Base-by-base conservation (phyloP, 2,888 invertebrate species). In the Cantharis lateralis region DNA sequence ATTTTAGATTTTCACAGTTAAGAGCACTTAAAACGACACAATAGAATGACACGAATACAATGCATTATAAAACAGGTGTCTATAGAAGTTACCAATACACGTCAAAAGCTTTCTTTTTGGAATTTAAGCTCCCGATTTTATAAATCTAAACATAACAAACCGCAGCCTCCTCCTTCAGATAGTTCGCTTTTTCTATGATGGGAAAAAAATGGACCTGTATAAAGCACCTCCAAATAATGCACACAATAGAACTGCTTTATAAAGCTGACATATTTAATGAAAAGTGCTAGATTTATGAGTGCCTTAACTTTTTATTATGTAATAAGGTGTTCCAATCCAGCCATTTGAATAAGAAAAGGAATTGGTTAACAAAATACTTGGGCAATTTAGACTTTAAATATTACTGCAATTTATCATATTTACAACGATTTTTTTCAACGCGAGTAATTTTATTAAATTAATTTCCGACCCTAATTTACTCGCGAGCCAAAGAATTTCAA, bases 201-300 rank as follows among this genome's bases (percentile, higher is more conserved):
- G 71, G 77, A 75, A 74, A 73, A 71, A 68, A 68, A 16, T 28
- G 32, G 73, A 15, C 70, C 68, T 68, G 70, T 63, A 48, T 70
- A 70, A 70, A 63, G 71, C 68, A 74, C 69, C 77, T 74, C 69
- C 71, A 77, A 74, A 77, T 74, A 77, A 77, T 68, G 75, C 77
- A 77, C 81, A 85, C 85, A 85, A 86, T 83, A 82, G 84, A 78
- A 82, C 84, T 84, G 84, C 85, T 86, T 86, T 85, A 85, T 86
- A 83, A 82, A 81, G 82, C 83, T 85, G 86, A 85, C 86, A 85
- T 82, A 82, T 85, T 84, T 85, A 85, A 85, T 84, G 85, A 85
- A 85, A 85, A 83, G 84, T 83, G 81, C 82, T 83, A 85, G 84
- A 86, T 86, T 85, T 86, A 86, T 85, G 84, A 82, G 78, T 72